Conservation (phyloP, 2,888 invertebrate species). For the Xylota sylvarum region DNA sequence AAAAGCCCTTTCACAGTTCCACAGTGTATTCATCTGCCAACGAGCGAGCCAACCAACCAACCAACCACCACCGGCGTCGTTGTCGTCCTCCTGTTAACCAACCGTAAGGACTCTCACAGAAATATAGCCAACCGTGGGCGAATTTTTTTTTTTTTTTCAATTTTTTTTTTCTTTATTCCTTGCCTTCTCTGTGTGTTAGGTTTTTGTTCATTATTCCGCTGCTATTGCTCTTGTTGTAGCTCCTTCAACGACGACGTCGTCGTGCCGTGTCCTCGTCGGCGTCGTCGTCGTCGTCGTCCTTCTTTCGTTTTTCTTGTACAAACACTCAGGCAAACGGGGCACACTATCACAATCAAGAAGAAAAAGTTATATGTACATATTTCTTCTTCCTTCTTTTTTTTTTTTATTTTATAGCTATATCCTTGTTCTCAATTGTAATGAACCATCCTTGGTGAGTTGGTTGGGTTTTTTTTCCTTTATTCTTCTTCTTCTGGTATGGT, state of each 20-base stretch:
- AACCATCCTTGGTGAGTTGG: slow-evolving; percentile 43
- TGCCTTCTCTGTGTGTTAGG: slow-evolving; percentile 22
- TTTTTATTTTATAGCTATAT: background rate
- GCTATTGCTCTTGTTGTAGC: slow-evolving; percentile 24
- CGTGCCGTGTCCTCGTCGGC: slow-evolving; percentile 35
- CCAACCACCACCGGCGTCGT: slow-evolving; percentile 53
- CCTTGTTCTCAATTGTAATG: slow-evolving; percentile 46
- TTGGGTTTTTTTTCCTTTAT: background rate
- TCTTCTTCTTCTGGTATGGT: background rate
- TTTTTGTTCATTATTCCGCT: slow-evolving; percentile 38
- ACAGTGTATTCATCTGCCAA: slow-evolving; percentile 40
- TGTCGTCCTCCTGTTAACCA: slow-evolving; percentile 68
- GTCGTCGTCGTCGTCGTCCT: slow-evolving; percentile 32
- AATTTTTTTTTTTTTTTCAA: slow-evolving; percentile 52
- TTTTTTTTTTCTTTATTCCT: background rate
- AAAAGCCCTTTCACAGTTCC: slow-evolving; percentile 15
- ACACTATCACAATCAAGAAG: slow-evolving; percentile 39
- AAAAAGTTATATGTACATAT: slow-evolving; percentile 40
- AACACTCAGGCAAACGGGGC: slow-evolving; percentile 32
- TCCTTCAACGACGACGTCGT: slow-evolving; percentile 16
- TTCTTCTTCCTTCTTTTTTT: slow-evolving; percentile 10
- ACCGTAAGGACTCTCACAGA: slow-evolving; percentile 70
- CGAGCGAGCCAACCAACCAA: slow-evolving; percentile 36
- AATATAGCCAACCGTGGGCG: slow-evolving; percentile 71
- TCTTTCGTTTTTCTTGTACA: slow-evolving; percentile 60